Conservation (phyloP, 2,797 vertebrate species). For the Ptychobarbus kaznakovi region DNA sequence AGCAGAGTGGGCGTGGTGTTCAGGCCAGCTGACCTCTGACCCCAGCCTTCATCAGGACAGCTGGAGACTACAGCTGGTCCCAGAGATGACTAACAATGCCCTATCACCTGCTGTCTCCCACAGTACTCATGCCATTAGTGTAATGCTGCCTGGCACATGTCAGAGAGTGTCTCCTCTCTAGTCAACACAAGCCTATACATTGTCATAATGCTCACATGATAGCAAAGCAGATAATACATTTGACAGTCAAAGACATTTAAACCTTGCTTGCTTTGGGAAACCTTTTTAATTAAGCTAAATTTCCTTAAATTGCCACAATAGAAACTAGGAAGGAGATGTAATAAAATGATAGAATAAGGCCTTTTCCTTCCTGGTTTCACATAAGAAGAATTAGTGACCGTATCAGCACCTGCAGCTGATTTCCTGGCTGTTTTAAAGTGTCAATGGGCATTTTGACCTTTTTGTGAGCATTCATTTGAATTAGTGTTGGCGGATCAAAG, state of each 20-base stretch:
- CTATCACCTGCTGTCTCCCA: conserved; percentile 33
- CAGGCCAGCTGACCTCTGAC: conserved; percentile 61
- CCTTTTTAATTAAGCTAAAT: neutral
- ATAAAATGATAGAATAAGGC: neutral
- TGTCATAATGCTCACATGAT: conserved; percentile 1
- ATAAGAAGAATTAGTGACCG: neutral
- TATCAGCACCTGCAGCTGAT: neutral
- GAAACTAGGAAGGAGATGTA: neutral
- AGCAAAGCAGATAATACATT: neutral
- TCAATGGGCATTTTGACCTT: neutral
- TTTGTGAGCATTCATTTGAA: neutral
- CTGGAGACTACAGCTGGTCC: conserved; percentile 57
- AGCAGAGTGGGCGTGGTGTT: conserved; percentile 39
- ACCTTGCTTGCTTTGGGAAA: neutral
- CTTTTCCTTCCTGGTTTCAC: neutral
- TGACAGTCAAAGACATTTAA: neutral
- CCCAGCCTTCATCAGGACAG: conserved; percentile 40
- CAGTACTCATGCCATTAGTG: neutral
- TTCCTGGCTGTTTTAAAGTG: neutral
- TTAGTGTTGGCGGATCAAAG: neutral
- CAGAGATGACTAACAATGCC: conserved; percentile 30
- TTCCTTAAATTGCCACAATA: neutral
- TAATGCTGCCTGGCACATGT: conserved; percentile 1
- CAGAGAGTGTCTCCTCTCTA: neutral
- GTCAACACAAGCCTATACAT: neutral